phyloP scores from a whole-genome alignment of 2,888 invertebrate genomes.

The Pristionchus maxplancki region DNA sequence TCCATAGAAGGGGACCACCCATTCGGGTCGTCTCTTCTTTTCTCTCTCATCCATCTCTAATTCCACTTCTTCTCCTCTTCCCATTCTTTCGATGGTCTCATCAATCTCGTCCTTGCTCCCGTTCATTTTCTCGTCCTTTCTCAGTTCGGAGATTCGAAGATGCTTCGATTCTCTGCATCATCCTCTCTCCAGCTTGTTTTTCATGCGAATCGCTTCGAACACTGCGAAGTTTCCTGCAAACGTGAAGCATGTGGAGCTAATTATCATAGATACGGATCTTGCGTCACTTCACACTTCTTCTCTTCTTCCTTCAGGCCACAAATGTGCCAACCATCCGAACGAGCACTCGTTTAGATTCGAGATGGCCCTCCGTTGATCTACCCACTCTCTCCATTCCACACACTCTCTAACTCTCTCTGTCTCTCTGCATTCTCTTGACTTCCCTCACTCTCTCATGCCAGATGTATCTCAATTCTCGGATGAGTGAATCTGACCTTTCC shows the following conservation, averaged over 20 bases:
- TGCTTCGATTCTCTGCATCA: background rate
- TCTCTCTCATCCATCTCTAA: slow-evolving; percentile 7
- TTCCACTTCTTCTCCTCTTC: slow-evolving; percentile 25
- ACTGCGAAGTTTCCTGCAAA: background rate
- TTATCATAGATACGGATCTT: slow-evolving; percentile 32
- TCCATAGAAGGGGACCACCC: slow-evolving; percentile 20
- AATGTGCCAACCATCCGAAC: slow-evolving; percentile 32
- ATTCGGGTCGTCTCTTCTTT: background rate
- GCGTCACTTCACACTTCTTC: slow-evolving; percentile 26
- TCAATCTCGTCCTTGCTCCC: slow-evolving; percentile 8
- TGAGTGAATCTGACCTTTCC: slow-evolving; percentile 41
- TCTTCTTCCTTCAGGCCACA: background rate
- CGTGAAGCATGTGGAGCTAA: background rate
- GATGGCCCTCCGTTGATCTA: slow-evolving; percentile 32
- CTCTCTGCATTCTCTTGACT: slow-evolving; percentile 1
- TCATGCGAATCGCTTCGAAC: background rate
- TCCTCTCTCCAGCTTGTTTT: background rate
- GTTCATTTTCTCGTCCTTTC: slow-evolving; percentile 14
- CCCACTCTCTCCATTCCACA: background rate
- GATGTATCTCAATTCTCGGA: slow-evolving; percentile 45
- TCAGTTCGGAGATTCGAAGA: background rate
- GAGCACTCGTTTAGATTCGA: background rate
- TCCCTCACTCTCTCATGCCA: slow-evolving; percentile 4
- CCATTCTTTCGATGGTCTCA: slow-evolving; percentile 22
- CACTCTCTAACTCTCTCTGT: slow-evolving; percentile 4